These are phyloP conservation scores for Neomorphus geoffroyi DNA, from an alignment of 2,797 vertebrate genomes.

Conservation along the genomic window DNA sequence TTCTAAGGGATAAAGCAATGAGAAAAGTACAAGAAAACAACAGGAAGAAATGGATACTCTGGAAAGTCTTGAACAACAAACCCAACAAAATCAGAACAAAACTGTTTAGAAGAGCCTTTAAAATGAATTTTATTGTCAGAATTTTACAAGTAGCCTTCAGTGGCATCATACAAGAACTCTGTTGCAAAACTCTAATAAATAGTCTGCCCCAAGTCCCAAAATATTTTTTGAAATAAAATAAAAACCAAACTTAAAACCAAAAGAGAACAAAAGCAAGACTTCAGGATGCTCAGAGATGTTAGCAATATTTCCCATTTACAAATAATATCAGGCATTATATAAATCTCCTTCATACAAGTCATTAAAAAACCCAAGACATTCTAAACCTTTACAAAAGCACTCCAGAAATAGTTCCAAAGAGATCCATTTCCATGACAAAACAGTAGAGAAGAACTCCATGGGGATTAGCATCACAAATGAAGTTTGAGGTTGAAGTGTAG, in stretches of 20 bases:
- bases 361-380: constrained; percentile 74
- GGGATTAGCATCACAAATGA: constrained; percentile 70
- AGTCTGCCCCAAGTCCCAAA: constrained; percentile 82
- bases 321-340: constrained; percentile 80
- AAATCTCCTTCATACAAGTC: constrained; percentile 82
- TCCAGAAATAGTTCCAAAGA: constrained; percentile 77
- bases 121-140: constrained; percentile 86
- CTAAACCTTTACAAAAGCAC: constrained; percentile 77
- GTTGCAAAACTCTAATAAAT: constrained; percentile 88
- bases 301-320: constrained; percentile 81
- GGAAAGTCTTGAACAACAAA: constrained; percentile 3
- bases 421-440: constrained; percentile 71
- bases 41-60: not conserved
- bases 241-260: constrained; percentile 72
- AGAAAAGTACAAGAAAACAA: not conserved
- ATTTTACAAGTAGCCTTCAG: constrained; percentile 84
- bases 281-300: constrained; percentile 78
- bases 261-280: constrained; percentile 77
- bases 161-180: constrained; percentile 84
- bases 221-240: constrained; percentile 76
- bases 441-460: constrained; percentile 58
- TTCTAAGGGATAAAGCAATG: not conserved
- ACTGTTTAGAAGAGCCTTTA: constrained; percentile 81
- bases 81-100: constrained; percentile 59
- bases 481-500: constrained; percentile 64